Conservation (phyloP, 2,113 vertebrate genomes). For the Thunnus thynnus region DNA sequence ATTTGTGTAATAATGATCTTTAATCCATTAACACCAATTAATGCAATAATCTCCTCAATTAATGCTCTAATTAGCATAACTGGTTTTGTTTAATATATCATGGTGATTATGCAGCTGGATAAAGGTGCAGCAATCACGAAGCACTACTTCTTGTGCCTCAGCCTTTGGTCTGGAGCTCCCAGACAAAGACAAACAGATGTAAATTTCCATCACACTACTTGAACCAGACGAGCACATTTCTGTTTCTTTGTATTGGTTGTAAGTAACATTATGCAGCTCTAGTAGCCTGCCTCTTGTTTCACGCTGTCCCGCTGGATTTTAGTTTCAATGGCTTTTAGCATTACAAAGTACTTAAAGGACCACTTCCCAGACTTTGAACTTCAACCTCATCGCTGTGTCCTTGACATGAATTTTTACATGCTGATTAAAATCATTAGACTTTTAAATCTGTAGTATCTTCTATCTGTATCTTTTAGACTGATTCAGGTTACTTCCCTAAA, state of each 20-base stretch:
- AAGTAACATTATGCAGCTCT: slow-evolving; percentile 48
- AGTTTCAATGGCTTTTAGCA: slow-evolving; percentile 46
- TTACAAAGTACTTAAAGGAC: slow-evolving; percentile 33
- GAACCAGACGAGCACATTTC: slow-evolving; percentile 25
- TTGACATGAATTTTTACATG: neutral
- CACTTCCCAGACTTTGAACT: slow-evolving; percentile 40
- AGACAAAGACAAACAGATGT: slow-evolving; percentile 44
- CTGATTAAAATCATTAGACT: slow-evolving; percentile 1
- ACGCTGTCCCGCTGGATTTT: slow-evolving; percentile 28
- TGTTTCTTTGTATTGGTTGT: slow-evolving; percentile 31
- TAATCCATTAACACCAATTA: slow-evolving; percentile 61
- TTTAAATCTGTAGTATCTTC: neutral
- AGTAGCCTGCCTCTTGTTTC: slow-evolving; percentile 41
- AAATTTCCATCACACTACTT: slow-evolving; percentile 46
- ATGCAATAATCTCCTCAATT: slow-evolving; percentile 54
- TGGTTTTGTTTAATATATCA: slow-evolving; percentile 34
- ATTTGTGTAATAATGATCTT: slow-evolving; percentile 37
- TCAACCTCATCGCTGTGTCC: neutral
- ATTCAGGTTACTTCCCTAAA: neutral
- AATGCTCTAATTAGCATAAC: slow-evolving; percentile 54
- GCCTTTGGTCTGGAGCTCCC: neutral
- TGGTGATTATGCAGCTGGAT: slow-evolving; percentile 49
- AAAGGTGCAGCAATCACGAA: slow-evolving; percentile 42
- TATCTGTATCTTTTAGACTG: neutral
- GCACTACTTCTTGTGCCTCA: slow-evolving; percentile 21